phyloP scores from a whole-genome alignment of 2,797 vertebrate genomes.

The Etheostoma perlongum region DNA sequence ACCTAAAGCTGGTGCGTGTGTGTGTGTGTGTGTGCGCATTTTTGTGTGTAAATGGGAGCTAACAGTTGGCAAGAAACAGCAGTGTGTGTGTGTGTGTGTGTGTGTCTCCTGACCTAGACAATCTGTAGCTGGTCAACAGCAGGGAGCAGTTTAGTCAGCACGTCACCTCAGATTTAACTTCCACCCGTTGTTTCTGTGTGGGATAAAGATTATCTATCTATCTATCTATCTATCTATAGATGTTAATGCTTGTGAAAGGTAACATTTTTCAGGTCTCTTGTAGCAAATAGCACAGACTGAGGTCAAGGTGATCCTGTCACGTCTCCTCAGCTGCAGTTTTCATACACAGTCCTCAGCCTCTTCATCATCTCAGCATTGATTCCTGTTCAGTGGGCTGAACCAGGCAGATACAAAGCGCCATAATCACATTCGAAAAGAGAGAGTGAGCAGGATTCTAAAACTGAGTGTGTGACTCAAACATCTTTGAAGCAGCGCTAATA shows the following conservation, averaged over 20 bases:
- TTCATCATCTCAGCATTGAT: conserved; percentile 39
- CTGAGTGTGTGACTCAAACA: conserved; percentile 5
- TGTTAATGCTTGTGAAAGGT: background rate
- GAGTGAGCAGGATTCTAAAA: conserved; percentile 27
- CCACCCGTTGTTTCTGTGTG: conserved; percentile 18
- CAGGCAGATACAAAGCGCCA: background rate
- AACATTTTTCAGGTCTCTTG: background rate
- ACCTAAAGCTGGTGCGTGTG: conserved; percentile 59
- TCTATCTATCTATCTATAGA: background rate
- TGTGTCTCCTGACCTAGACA: conserved; percentile 24
- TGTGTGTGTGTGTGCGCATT: conserved; percentile 6
- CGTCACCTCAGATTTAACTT: conserved; percentile 36
- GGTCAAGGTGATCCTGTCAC: conserved; percentile 13
- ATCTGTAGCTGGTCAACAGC: conserved; percentile 43
- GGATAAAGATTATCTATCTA: background rate
- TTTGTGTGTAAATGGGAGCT: conserved; percentile 7
- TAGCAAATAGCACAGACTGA: background rate
- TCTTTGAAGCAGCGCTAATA: conserved; percentile 49
- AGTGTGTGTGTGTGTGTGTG: conserved; percentile 25
- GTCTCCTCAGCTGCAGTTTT: conserved; percentile 24
- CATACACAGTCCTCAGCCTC: conserved; percentile 13
- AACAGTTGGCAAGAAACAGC: conserved; percentile 42
- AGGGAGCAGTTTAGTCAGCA: conserved; percentile 40
- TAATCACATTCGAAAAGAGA: conserved; percentile 30
- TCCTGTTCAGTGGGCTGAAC: conserved; percentile 23